These are phyloP conservation scores for Automeris io DNA, from an alignment of 2,888 invertebrate species.

Conservation along the genomic window DNA sequence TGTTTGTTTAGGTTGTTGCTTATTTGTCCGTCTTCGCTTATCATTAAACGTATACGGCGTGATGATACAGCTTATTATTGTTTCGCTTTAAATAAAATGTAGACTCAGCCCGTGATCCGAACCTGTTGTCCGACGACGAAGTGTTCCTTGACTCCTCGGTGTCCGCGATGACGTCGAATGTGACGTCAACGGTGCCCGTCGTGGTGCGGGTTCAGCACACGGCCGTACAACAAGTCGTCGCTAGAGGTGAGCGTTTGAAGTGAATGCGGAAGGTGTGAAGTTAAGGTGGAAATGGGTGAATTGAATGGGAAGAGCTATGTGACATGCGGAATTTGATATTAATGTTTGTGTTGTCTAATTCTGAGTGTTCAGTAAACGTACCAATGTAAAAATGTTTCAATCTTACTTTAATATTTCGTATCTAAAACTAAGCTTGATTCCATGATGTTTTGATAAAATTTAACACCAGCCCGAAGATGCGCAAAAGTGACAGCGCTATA, in stretches of 20 bases:
- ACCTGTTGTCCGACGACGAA: constrained; percentile 57
- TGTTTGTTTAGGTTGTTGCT: no score
- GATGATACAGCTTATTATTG: background rate
- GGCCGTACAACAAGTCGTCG: constrained; percentile 30
- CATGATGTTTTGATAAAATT: no score
- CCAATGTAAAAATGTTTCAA: no score
- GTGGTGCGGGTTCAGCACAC: constrained; percentile 25
- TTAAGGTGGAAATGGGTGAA: background rate
- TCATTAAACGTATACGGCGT: background rate
- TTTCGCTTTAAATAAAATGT: background rate
- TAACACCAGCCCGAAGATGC: no score
- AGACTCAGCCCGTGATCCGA: constrained; percentile 32
- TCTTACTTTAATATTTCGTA: no score
- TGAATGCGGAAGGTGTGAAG: background rate
- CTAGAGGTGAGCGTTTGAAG: constrained; percentile 32
- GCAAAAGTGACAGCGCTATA: no score
- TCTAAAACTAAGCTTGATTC: no score
- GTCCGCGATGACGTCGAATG: constrained; percentile 40
- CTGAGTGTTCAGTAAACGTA: no score
- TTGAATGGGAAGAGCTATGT: background rate
- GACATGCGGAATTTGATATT: no score
- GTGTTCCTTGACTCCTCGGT: constrained; percentile 54
- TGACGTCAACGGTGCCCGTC: constrained; percentile 29
- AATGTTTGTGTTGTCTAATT: no score
- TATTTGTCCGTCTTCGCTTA: background rate